Conservation (phyloP, 2,113 vertebrate species). For the Cyanoderma ruficeps region DNA sequence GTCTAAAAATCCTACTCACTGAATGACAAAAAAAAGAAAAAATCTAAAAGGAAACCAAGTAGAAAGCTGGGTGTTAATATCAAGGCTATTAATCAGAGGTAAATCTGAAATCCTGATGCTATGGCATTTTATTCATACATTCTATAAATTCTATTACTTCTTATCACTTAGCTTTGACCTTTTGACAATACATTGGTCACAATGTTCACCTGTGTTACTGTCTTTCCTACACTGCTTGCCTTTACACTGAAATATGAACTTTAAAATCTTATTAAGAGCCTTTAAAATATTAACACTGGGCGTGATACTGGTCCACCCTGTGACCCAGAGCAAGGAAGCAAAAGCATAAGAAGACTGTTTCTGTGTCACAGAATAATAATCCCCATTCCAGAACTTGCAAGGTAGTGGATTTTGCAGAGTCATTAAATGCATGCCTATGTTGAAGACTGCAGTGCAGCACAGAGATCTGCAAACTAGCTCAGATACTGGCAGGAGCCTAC, state of each 20-base stretch:
- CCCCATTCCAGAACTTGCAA: not conserved
- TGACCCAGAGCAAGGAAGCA: not conserved
- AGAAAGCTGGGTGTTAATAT: not conserved
- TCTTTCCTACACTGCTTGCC: not conserved
- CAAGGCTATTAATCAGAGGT: not conserved
- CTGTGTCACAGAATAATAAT: conserved; percentile 3
- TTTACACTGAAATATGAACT: not conserved
- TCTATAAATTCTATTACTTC: conserved; percentile 13
- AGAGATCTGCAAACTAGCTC: not conserved
- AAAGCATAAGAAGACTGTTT: not conserved
- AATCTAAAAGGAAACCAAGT: not conserved
- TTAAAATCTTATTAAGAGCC: conserved; percentile 27
- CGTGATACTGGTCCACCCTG: not conserved
- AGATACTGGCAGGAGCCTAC: not conserved
- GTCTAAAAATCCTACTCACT: not conserved
- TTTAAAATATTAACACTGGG: conserved; percentile 24
- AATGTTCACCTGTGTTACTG: not conserved
- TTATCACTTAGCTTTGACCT: conserved; percentile 8
- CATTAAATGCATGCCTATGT: conserved; percentile 24
- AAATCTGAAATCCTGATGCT: not conserved
- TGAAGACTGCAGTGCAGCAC: conserved; percentile 59
- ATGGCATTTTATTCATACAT: not conserved
- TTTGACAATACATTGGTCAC: conserved; percentile 5
- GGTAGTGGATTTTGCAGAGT: conserved; percentile 43
- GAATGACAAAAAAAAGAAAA: not conserved